phyloP scores from a whole-genome alignment of 1,140 invertebrate genomes.

The Samia ricini region DNA sequence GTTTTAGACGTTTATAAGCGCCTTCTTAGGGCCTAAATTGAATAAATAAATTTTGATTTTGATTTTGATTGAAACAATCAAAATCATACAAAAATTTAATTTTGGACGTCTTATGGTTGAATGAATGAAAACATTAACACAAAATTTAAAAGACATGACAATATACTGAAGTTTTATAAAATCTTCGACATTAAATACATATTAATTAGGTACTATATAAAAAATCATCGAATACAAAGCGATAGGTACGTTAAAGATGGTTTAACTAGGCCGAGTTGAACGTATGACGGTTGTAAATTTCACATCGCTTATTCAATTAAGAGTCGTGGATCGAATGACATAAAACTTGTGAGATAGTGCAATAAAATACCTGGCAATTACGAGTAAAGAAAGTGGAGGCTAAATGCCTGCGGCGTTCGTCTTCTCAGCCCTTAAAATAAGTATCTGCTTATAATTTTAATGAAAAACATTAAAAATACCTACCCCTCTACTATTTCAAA shows the following conservation, averaged over 20 bases:
- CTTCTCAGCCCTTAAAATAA: not conserved
- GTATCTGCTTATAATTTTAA: not conserved
- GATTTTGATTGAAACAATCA: too few species aligned
- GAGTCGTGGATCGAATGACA: slow-evolving; percentile 69
- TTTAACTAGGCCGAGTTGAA: slow-evolving; percentile 56
- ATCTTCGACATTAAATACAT: not conserved
- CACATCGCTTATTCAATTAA: slow-evolving; percentile 72
- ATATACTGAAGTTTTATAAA: not conserved
- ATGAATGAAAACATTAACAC: too few species aligned
- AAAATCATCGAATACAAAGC: not conserved
- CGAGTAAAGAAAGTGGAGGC: slow-evolving; percentile 45
- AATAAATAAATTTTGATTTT: too few species aligned
- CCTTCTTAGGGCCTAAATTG: too few species aligned
- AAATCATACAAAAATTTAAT: too few species aligned
- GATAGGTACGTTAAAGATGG: slow-evolving; percentile 39
- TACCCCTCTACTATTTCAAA: not conserved
- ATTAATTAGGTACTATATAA: not conserved
- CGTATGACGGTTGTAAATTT: slow-evolving; percentile 69
- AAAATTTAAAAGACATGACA: not conserved
- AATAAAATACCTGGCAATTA: slow-evolving; percentile 70
- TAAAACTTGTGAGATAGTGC: slow-evolving; percentile 67
- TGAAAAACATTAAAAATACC: not conserved
- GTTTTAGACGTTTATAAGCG: too few species aligned
- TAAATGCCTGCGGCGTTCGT: slow-evolving; percentile 16
- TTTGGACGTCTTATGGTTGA: too few species aligned